Conservation (phyloP, 1,140 invertebrate genomes). For the Aethina tumida region DNA sequence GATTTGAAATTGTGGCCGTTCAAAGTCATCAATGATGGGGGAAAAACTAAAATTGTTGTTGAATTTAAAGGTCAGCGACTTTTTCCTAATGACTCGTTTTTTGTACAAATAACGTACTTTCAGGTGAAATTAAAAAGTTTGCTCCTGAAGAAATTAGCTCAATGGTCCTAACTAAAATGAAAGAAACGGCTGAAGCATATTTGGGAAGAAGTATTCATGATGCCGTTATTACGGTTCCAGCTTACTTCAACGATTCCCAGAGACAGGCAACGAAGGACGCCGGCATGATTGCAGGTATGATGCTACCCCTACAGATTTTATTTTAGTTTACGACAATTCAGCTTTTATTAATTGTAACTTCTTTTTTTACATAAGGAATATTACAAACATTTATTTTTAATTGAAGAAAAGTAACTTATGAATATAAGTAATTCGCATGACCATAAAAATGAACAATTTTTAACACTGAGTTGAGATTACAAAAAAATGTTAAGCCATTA, state of each 20-base stretch:
- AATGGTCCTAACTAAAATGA: slow-evolving; percentile 53
- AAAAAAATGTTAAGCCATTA: too few species aligned
- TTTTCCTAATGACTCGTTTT: too few species aligned
- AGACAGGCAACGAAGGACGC: slow-evolving; percentile 58
- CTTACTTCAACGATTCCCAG: slow-evolving; percentile 59
- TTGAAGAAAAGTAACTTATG: too few species aligned
- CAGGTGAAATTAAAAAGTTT: slow-evolving; percentile 58
- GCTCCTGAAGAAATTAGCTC: slow-evolving; percentile 64
- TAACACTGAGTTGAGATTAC: too few species aligned
- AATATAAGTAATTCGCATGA: too few species aligned
- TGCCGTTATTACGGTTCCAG: slow-evolving; percentile 46
- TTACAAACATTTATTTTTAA: too few species aligned
- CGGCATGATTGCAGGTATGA: slow-evolving; percentile 50
- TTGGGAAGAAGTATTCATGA: slow-evolving; percentile 37
- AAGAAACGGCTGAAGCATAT: slow-evolving; percentile 47
- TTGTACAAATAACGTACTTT: too few species aligned
- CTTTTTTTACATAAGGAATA: too few species aligned
- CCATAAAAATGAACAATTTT: too few species aligned
- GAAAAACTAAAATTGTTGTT: slow-evolving; percentile 53
- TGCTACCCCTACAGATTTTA: slow-evolving; percentile 59
- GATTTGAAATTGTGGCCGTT: slow-evolving; percentile 62
- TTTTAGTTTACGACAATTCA: slow-evolving; percentile 76
- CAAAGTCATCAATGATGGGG: slow-evolving; percentile 47
- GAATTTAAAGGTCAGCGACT: slow-evolving; percentile 66
- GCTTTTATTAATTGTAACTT: too few species aligned